Percentiles rank a stretch among this genome's conserved stretches.
phyloP scores from a whole-genome alignment of 2,797 vertebrate species.

The Falco biarmicus region DNA sequence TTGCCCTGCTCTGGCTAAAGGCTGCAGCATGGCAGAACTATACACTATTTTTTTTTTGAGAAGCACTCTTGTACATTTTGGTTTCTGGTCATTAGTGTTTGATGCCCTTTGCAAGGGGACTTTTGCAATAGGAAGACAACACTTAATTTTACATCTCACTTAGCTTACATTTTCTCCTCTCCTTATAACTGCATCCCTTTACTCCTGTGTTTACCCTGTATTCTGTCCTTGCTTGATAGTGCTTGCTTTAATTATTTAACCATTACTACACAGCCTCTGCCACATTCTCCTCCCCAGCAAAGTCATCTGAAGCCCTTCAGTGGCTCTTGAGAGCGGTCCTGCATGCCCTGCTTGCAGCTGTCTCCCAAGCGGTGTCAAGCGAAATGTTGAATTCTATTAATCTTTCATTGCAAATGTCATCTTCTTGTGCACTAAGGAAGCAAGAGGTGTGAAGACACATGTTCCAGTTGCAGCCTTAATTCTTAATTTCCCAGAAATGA shows the following conservation, averaged over 20 bases:
- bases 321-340: not conserved
- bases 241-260: not conserved
- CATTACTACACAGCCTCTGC: rapidly evolving
- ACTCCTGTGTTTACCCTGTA: not conserved
- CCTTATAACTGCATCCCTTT: not conserved
- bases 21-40: too few species aligned
- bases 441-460: conserved; percentile 8
- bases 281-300: not conserved
- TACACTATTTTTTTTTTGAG: rapidly evolving
- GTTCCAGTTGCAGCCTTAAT: not conserved
- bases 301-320: rapidly evolving
- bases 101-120: not conserved
- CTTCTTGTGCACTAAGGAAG: not conserved
- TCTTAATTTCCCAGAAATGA: not conserved
- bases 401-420: not conserved
- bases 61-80: rapidly evolving
- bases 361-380: not conserved
- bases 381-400: not conserved
- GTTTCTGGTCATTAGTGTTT: not conserved
- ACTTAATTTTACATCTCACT: not conserved
- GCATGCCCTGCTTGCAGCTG: not conserved
- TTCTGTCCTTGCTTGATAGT: not conserved
- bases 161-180: not conserved
- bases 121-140: not conserved
- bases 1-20: not conserved